Conservation (phyloP, 2,888 invertebrate genomes). For the Orchesella flavescens region DNA sequence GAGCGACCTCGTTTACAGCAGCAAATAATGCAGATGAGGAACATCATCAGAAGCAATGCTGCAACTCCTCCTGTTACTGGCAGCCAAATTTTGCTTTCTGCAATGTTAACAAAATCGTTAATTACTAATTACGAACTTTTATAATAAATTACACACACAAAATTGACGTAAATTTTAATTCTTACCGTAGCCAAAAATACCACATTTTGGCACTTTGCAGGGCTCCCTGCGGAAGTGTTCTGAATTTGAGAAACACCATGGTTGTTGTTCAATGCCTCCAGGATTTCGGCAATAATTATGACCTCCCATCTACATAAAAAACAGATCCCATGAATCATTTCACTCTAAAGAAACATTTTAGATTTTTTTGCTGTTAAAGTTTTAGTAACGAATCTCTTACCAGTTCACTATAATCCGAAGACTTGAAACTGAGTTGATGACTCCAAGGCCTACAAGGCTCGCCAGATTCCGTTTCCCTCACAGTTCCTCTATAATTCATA, state of each 20-base stretch:
- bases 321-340: neutral
- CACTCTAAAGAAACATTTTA: no score
- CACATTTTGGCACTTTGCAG: slow-evolving; percentile 91
- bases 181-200: slow-evolving; percentile 73
- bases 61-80: slow-evolving; percentile 75
- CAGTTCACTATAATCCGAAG: slow-evolving; percentile 87
- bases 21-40: slow-evolving; percentile 78
- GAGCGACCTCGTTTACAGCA: slow-evolving; percentile 79
- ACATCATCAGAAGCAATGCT: slow-evolving; percentile 76
- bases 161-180: neutral
- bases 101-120: slow-evolving; percentile 70
- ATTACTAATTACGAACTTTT: neutral
- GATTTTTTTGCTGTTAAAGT: neutral
- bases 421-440: slow-evolving; percentile 83
- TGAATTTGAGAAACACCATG: slow-evolving; percentile 86
- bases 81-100: slow-evolving; percentile 87
- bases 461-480: slow-evolving; percentile 82
- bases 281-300: slow-evolving; percentile 95
- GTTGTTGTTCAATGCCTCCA: slow-evolving; percentile 84
- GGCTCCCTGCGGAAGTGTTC: slow-evolving; percentile 82
- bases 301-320: slow-evolving; percentile 76
- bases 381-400: slow-evolving; percentile 74
- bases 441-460: slow-evolving; percentile 89
- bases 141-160: neutral
- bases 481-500: slow-evolving; percentile 86